Percentiles rank a stretch among this genome's conserved stretches.
Evolutionary conservation across 2,888 invertebrate genomes (phyloP).

Genomic region (Lycocerus yunnanus): DNA sequence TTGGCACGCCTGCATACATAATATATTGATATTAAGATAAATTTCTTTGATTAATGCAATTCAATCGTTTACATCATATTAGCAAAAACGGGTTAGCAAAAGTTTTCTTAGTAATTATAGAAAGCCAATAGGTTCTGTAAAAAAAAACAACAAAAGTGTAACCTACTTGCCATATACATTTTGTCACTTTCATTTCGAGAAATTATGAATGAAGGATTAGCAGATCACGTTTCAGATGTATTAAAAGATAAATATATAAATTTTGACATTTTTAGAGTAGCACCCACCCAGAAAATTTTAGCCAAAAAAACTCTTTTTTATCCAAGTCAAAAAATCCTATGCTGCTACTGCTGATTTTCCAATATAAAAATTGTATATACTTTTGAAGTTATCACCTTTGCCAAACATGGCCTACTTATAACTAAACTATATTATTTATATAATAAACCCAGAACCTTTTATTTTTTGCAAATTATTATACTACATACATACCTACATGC

Average conservation of each 20-base stretch:
- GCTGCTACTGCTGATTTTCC: too few species aligned
- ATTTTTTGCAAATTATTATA: too few species aligned
- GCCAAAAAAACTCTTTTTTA: neutral
- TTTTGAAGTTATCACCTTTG: too few species aligned
- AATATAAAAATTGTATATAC: too few species aligned
- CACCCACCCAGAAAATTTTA: too few species aligned
- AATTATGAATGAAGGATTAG: neutral
- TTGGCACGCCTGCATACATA: neutral
- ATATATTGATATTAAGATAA: neutral
- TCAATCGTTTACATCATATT: conserved; percentile 3
- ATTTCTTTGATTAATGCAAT: conserved; percentile 5
- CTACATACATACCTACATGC: too few species aligned
- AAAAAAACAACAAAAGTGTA: conserved; percentile 3
- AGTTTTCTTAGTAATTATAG: conserved; percentile 5
- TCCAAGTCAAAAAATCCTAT: neutral
- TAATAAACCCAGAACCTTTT: neutral
- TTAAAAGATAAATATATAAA: neutral
- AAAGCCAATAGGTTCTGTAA: conserved; percentile 1
- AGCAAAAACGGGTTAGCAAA: conserved; percentile 3
- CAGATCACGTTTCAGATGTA: neutral
- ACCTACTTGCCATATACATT: neutral
- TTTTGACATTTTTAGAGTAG: neutral
- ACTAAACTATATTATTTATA: too few species aligned
- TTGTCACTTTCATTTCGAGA: conserved; percentile 1
- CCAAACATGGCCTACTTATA: too few species aligned